Conservation (phyloP, 2,113 vertebrate species). For the Callorhinus ursinus region DNA sequence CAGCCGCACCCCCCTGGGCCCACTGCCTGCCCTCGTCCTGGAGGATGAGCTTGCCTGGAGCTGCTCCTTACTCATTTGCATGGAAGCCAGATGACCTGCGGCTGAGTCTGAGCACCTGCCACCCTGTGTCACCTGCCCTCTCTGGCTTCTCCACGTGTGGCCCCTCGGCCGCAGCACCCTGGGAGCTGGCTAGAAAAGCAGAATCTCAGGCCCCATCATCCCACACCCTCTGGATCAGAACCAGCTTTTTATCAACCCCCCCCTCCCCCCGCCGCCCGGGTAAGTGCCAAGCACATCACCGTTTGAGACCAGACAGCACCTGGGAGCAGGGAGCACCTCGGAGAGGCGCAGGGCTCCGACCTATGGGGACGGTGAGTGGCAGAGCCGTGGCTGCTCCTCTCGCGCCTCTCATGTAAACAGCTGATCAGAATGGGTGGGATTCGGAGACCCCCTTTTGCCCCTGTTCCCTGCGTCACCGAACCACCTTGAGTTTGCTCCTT, state of each 20-base stretch:
- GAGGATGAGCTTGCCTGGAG: no score
- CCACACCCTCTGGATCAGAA: not conserved
- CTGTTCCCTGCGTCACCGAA: not conserved
- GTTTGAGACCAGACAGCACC: not conserved
- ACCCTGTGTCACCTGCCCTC: not conserved
- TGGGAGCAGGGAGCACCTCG: not conserved
- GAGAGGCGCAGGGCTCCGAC: not conserved
- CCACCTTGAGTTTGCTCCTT: not conserved
- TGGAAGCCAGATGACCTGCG: rapidly evolving
- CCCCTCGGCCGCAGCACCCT: not conserved
- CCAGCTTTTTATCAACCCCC: not conserved
- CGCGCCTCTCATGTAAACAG: not conserved
- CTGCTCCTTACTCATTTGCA: not conserved
- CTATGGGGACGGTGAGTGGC: not conserved
- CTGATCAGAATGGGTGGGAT: not conserved
- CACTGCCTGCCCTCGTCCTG: no score
- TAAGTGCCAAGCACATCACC: not conserved
- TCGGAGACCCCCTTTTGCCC: not conserved
- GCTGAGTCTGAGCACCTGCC: not conserved
- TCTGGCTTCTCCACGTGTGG: not conserved
- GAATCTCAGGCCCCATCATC: not conserved
- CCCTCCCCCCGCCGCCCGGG: no score
- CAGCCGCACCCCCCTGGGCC: rapidly evolving
- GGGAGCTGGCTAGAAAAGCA: not conserved
- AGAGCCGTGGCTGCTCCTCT: not conserved